phyloP scores from a whole-genome alignment of 2,797 vertebrate species.

The Glossophaga mutica region DNA sequence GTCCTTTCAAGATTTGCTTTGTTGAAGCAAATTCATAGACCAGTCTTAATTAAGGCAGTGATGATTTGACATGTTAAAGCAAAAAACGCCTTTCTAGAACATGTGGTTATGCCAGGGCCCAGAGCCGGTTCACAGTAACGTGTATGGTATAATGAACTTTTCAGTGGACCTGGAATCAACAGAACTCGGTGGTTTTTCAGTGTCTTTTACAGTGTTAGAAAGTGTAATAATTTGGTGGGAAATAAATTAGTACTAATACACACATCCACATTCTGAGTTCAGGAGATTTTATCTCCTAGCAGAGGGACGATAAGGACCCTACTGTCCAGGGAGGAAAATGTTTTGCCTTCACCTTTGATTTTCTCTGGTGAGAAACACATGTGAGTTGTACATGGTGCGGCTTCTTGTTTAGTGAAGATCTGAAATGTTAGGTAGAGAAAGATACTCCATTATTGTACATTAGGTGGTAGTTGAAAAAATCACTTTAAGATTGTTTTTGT shows the following conservation, averaged over 20 bases:
- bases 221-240: background rate
- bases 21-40: background rate
- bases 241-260: background rate
- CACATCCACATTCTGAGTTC: background rate
- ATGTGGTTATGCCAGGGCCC: background rate
- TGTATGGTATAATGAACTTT: background rate
- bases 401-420: background rate
- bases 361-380: background rate
- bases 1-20: background rate
- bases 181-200: background rate
- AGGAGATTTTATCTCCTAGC: background rate
- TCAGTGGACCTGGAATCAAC: background rate
- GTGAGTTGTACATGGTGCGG: rapidly evolving
- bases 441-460: background rate
- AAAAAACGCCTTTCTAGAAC: background rate
- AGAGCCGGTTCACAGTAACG: no score
- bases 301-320: background rate
- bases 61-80: background rate
- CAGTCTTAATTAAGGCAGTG: background rate
- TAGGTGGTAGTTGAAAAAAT: background rate
- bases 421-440: background rate
- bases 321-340: background rate
- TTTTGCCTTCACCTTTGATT: background rate
- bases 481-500: background rate
- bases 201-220: background rate